Evolutionary conservation across 2,113 vertebrate species (phyloP).

Genomic region (Oryzias celebensis): DNA sequence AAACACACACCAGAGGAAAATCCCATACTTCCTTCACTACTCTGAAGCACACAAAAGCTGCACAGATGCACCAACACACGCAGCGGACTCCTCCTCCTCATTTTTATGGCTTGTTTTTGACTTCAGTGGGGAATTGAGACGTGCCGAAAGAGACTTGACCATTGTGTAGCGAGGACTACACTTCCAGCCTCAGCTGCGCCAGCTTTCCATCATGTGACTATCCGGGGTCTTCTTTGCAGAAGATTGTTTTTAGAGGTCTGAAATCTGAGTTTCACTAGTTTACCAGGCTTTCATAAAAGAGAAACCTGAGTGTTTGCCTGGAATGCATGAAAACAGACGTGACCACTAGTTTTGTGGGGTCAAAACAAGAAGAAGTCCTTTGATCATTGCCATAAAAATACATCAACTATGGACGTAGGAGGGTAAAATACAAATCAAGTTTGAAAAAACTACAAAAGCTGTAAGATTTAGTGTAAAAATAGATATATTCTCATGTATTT

Average conservation of each 20-base stretch:
- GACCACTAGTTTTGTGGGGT: conserved; percentile 14
- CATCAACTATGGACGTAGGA: not conserved
- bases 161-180: conserved; percentile 56
- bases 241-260: not conserved
- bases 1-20: conserved; percentile 23
- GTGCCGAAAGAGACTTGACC: conserved; percentile 64
- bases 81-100: conserved; percentile 42
- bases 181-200: conserved; percentile 46
- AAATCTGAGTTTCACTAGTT: conserved; percentile 1
- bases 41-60: conserved; percentile 15
- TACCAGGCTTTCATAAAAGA: not conserved
- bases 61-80: conserved; percentile 11
- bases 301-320: not conserved
- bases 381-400: conserved; percentile 11
- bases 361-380: conserved; percentile 8
- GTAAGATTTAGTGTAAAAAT: too few species aligned
- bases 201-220: too few species aligned
- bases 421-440: conserved; percentile 15
- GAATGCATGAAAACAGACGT: conserved; percentile 14
- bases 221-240: not conserved
- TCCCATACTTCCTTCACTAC: conserved; percentile 13
- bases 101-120: conserved; percentile 67
- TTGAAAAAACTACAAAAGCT: not conserved
- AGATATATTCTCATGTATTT: too few species aligned
- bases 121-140: conserved; percentile 45